A percentile compares a stretch with the other conserved stretches of the same genome.
Evolutionary conservation across 2,888 invertebrate genomes (phyloP).

Genomic region (Polymixis flavicincta): DNA sequence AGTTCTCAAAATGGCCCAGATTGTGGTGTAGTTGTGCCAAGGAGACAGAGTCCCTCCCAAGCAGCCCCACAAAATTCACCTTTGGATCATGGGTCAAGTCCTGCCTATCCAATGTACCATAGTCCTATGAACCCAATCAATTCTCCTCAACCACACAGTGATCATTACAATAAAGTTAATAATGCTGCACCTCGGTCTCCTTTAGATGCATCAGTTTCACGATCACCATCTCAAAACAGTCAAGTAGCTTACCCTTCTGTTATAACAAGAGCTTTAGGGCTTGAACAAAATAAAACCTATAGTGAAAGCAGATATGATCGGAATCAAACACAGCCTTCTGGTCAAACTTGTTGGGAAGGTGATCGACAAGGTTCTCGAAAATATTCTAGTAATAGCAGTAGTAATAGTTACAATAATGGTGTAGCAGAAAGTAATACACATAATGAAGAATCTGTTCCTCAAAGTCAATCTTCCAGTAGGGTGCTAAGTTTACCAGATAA

Average conservation of each 20-base stretch:
- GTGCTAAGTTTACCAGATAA: conserved; percentile 88
- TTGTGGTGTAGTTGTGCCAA: conserved; percentile 92
- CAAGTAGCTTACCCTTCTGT: conserved; percentile 96
- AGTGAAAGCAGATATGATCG: conserved; percentile 90
- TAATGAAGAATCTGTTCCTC: conserved; percentile 83
- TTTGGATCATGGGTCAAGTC: conserved; percentile 94
- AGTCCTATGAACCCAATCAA: conserved; percentile 95
- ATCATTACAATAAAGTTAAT: conserved; percentile 86
- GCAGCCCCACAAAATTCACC: conserved; percentile 94
- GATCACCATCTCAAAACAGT: conserved; percentile 91
- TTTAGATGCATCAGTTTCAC: conserved; percentile 92
- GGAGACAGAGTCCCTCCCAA: conserved; percentile 93
- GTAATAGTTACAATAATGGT: conserved; percentile 82
- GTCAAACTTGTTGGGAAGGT: conserved; percentile 91
- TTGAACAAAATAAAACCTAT: conserved; percentile 90
- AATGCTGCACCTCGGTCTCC: conserved; percentile 92
- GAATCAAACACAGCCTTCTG: conserved; percentile 86
- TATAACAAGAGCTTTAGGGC: conserved; percentile 93
- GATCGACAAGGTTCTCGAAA: conserved; percentile 88
- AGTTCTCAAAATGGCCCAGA: conserved; percentile 92
- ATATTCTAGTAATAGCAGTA: conserved; percentile 86
- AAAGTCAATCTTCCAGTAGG: conserved; percentile 86
- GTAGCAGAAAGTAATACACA: conserved; percentile 88
- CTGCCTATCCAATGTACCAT: conserved; percentile 96
- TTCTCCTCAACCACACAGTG: conserved; percentile 93